Percentiles rank a stretch among this genome's conserved stretches.
Conservation (phyloP, 1,140 invertebrate genomes). For the Ceratosolen solmsi region DNA sequence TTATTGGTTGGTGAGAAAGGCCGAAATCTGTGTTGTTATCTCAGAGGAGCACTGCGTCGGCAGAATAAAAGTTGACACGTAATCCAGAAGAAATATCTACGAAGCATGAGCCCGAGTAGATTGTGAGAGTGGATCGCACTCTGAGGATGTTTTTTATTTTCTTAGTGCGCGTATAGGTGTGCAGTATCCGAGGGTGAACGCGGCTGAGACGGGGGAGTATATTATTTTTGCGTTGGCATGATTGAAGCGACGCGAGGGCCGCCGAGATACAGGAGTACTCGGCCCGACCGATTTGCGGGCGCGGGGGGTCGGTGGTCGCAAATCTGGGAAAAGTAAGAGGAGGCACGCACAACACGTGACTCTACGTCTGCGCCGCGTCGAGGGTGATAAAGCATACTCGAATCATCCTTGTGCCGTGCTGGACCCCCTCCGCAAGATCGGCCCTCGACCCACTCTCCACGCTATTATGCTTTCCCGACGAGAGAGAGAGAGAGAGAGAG, state of each 20-base stretch:
- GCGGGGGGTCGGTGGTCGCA: slow-evolving; percentile 56
- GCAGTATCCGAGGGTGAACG: neutral
- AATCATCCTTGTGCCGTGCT: slow-evolving; percentile 28
- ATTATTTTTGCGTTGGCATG: slow-evolving; percentile 65
- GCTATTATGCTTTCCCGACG: neutral
- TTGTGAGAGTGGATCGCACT: slow-evolving; percentile 5
- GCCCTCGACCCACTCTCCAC: neutral
- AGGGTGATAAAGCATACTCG: slow-evolving; percentile 69
- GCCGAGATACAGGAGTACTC: slow-evolving; percentile 52
- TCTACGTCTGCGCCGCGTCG: slow-evolving; percentile 59
- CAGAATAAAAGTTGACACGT: neutral
- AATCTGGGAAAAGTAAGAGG: slow-evolving; percentile 70
- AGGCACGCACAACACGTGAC: slow-evolving; percentile 71
- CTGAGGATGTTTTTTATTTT: slow-evolving; percentile 47
- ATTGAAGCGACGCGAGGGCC: slow-evolving; percentile 47
- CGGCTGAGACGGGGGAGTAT: slow-evolving; percentile 53
- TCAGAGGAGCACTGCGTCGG: neutral
- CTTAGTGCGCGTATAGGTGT: slow-evolving; percentile 22
- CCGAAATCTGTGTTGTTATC: slow-evolving; percentile 25
- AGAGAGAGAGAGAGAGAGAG: neutral
- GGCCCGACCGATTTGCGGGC: slow-evolving; percentile 49
- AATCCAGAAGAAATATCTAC: slow-evolving; percentile 19
- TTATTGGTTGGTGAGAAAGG: neutral
- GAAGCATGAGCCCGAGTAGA: slow-evolving; percentile 15
- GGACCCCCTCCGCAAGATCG: slow-evolving; percentile 15